phyloP scores from a whole-genome alignment of 2,888 invertebrate genomes.

The Tricholauxania praeusta region DNA sequence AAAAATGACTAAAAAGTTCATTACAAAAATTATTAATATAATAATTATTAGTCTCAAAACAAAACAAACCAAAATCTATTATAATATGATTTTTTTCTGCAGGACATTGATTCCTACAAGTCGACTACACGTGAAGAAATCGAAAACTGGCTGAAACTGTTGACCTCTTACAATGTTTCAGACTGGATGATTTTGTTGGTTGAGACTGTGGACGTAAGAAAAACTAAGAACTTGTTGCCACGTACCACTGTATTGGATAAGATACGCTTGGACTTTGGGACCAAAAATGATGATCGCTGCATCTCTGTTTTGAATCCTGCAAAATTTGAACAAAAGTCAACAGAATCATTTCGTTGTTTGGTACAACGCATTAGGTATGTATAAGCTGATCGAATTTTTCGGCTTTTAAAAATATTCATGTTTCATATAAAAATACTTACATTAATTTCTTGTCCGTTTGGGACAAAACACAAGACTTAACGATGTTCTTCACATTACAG shows the following conservation, averaged over 20 bases:
- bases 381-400: background rate
- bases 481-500: too few species aligned
- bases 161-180: slow-evolving; percentile 79
- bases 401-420: background rate
- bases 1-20: too few species aligned
- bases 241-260: slow-evolving; percentile 95
- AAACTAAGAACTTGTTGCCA: slow-evolving; percentile 90
- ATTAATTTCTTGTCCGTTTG: too few species aligned
- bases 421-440: too few species aligned
- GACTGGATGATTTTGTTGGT: slow-evolving; percentile 96
- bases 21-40: too few species aligned
- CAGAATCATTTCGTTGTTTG: slow-evolving; percentile 90
- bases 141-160: slow-evolving; percentile 85
- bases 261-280: slow-evolving; percentile 92
- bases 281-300: slow-evolving; percentile 89
- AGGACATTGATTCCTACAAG: slow-evolving; percentile 96
- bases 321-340: slow-evolving; percentile 87
- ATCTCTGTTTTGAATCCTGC: slow-evolving; percentile 92
- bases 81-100: background rate
- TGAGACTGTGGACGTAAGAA: slow-evolving; percentile 90
- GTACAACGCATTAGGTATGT: slow-evolving; percentile 82
- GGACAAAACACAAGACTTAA: too few species aligned
- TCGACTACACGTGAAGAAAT: slow-evolving; percentile 89
- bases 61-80: slow-evolving; percentile 6
- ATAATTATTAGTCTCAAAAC: too few species aligned